These are phyloP conservation scores for Leptopilina myrica DNA, from an alignment of 2,888 invertebrate genomes.

Conservation along the genomic window DNA sequence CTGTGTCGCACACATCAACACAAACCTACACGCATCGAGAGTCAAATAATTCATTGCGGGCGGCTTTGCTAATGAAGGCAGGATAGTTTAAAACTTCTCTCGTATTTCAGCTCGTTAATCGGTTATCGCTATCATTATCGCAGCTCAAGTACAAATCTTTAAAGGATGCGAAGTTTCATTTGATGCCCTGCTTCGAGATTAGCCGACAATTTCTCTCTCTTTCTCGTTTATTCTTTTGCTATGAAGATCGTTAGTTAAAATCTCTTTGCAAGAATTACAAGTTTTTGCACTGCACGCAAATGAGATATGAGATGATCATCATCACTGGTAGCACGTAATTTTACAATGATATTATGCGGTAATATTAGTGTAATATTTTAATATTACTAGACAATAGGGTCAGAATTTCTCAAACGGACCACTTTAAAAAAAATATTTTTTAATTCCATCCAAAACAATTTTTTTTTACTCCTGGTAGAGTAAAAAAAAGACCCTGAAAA, in stretches of 20 bases:
- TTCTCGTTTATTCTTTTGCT: too few species aligned
- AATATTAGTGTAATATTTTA: too few species aligned
- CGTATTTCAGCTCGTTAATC: slow-evolving; percentile 47
- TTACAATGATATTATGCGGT: too few species aligned
- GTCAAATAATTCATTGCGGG: slow-evolving; percentile 63
- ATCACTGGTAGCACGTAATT: too few species aligned
- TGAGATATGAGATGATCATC: slow-evolving; percentile 1
- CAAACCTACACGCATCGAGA: slow-evolving; percentile 37
- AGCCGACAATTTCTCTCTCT: neutral
- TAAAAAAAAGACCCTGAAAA: too few species aligned
- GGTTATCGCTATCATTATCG: slow-evolving; percentile 47
- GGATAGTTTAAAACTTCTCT: slow-evolving; percentile 64
- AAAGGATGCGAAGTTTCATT: slow-evolving; percentile 37
- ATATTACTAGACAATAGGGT: too few species aligned
- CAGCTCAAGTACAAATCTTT: slow-evolving; percentile 43
- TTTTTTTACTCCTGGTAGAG: too few species aligned
- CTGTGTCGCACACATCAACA: slow-evolving; percentile 27
- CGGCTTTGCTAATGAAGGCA: slow-evolving; percentile 62
- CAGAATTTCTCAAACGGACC: too few species aligned
- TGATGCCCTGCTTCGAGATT: slow-evolving; percentile 34
- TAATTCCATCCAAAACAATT: too few species aligned
- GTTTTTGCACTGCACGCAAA: neutral
- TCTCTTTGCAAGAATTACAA: neutral
- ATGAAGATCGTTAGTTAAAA: slow-evolving; percentile 28
- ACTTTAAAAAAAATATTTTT: too few species aligned